A percentile compares a stretch with the other conserved stretches of the same genome.
These are phyloP conservation scores for Scrobipalpa costella DNA, from an alignment of 2,888 invertebrate genomes.

Conservation along the genomic window DNA sequence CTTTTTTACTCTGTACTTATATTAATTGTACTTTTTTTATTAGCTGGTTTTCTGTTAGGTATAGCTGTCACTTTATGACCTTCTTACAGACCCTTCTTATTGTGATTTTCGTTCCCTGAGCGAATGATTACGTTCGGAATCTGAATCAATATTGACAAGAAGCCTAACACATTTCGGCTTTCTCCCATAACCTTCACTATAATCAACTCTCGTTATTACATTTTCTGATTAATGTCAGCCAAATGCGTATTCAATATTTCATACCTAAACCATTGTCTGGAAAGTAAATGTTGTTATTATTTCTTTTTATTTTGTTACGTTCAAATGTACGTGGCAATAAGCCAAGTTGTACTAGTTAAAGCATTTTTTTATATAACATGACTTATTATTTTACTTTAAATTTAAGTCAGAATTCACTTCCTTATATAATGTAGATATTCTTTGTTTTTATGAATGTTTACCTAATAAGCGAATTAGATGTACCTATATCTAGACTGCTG, in stretches of 20 bases:
- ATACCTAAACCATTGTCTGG: neutral
- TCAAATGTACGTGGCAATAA: neutral
- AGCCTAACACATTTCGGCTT: neutral
- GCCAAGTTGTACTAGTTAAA: neutral
- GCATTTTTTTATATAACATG: too few relatives aligned
- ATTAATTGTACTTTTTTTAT: too few relatives aligned
- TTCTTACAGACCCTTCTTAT: too few relatives aligned
- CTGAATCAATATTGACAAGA: conserved; percentile 1
- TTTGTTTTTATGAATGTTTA: too few relatives aligned
- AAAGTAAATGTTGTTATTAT: neutral
- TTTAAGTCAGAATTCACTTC: too few relatives aligned
- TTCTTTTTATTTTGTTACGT: neutral
- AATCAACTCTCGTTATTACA: neutral
- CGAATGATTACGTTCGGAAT: neutral
- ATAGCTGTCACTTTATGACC: too few relatives aligned
- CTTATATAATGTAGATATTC: too few relatives aligned
- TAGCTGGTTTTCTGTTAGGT: too few relatives aligned
- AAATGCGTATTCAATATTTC: conserved; percentile 13
- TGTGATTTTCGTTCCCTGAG: neutral
- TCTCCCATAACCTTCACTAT: neutral
- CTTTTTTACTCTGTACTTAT: too few relatives aligned
- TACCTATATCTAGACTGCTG: too few relatives aligned
- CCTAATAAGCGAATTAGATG: too few relatives aligned
- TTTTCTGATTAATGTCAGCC: conserved; percentile 1
- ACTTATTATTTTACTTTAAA: too few relatives aligned